Evolutionary conservation across 2,888 invertebrate species (phyloP).

Genomic region (Trissoscelio sp.): DNA sequence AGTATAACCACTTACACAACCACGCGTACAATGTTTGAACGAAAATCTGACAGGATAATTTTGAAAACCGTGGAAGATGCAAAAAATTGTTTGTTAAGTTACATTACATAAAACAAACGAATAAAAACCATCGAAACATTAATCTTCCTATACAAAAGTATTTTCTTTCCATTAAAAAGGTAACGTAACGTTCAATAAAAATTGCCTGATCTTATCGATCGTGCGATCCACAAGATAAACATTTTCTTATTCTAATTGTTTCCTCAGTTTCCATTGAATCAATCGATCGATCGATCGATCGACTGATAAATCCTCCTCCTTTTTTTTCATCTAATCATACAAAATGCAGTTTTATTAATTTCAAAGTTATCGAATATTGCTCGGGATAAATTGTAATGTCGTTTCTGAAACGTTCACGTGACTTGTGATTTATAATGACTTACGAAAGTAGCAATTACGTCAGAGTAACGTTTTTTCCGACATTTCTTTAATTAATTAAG

Average conservation of each 20-base stretch:
- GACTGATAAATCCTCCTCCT: too few species aligned
- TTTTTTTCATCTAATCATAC: slow-evolving; percentile 23
- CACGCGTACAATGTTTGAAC: slow-evolving; percentile 11
- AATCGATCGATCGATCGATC: slow-evolving; percentile 41
- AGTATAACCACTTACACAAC: slow-evolving; percentile 12
- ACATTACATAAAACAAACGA: slow-evolving; percentile 48
- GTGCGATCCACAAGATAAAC: slow-evolving; percentile 39
- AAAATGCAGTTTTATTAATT: slow-evolving; percentile 34
- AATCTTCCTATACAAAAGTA: slow-evolving; percentile 45
- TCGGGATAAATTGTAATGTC: slow-evolving; percentile 17
- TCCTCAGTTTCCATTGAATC: slow-evolving; percentile 58
- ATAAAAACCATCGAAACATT: slow-evolving; percentile 37
- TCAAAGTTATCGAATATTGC: slow-evolving; percentile 22
- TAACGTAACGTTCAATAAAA: slow-evolving; percentile 56
- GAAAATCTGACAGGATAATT: slow-evolving; percentile 40
- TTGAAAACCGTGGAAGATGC: slow-evolving; percentile 22
- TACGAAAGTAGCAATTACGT: slow-evolving; percentile 57
- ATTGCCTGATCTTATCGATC: slow-evolving; percentile 56
- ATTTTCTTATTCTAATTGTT: slow-evolving; percentile 57
- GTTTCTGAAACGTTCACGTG: not conserved
- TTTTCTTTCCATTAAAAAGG: slow-evolving; percentile 42
- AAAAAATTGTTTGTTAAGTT: slow-evolving; percentile 44
- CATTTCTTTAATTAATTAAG: slow-evolving; percentile 54
- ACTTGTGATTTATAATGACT: slow-evolving; percentile 55
- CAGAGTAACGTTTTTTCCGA: slow-evolving; percentile 41